Conservation (phyloP, 2,797 vertebrate genomes). For the Enoplosus armatus region DNA sequence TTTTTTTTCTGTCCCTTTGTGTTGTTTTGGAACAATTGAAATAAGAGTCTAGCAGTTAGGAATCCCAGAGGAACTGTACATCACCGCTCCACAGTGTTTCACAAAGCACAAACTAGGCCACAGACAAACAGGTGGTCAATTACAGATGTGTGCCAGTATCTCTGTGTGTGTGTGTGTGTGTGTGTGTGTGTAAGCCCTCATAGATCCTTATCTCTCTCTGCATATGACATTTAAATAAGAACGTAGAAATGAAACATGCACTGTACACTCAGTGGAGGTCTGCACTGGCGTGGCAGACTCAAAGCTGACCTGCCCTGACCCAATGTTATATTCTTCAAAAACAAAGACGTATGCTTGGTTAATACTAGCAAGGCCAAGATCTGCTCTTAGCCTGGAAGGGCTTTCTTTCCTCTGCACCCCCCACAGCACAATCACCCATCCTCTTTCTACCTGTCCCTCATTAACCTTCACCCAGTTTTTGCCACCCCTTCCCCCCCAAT, state of each 20-base stretch:
- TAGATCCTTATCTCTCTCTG: conserved; percentile 8
- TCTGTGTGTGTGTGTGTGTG: conserved; percentile 11
- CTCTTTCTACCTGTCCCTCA: background rate
- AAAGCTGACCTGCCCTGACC: background rate
- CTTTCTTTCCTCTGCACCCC: background rate
- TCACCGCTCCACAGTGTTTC: conserved; percentile 33
- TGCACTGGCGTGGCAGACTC: background rate
- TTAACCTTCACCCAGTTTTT: background rate
- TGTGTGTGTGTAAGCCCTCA: conserved; percentile 9
- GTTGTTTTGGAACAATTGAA: conserved; percentile 57
- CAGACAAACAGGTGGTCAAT: conserved; percentile 75
- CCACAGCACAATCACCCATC: background rate
- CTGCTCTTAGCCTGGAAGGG: background rate
- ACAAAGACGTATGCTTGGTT: background rate
- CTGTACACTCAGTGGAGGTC: background rate
- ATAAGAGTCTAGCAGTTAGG: conserved; percentile 46
- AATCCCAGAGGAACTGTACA: conserved; percentile 45
- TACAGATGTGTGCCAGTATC: conserved; percentile 55
- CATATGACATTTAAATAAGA: conserved; percentile 5
- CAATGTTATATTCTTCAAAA: background rate
- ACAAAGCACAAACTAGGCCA: conserved; percentile 66
- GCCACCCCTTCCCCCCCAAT: background rate
- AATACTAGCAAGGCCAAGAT: background rate
- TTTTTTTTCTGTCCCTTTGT: conserved; percentile 41
- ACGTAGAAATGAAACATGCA: background rate